Evolutionary conservation across 2,888 invertebrate genomes (phyloP).

Genomic region (Tromatobia lineatoria): DNA sequence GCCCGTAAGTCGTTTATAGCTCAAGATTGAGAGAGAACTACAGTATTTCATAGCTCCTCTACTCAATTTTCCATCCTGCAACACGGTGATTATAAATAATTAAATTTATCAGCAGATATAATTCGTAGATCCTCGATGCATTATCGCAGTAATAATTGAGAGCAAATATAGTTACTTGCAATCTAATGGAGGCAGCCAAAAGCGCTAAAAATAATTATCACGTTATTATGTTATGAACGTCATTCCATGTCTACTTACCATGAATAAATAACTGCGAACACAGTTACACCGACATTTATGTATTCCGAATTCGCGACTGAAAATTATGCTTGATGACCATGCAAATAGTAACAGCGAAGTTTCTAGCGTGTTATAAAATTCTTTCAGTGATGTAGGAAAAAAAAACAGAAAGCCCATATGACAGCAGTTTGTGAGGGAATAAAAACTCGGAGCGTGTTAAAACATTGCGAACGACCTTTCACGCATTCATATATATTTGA

Average conservation of each 20-base stretch:
- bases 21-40: slow-evolving; percentile 12
- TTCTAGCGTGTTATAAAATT: not conserved
- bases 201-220: not conserved
- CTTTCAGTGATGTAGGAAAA: not conserved
- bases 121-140: not conserved
- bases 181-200: no score
- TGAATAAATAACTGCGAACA: not conserved
- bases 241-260: not conserved
- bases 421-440: not conserved
- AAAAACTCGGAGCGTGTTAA: not conserved
- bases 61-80: not conserved
- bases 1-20: slow-evolving; percentile 20
- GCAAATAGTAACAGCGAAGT: not conserved
- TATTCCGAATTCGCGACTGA: not conserved
- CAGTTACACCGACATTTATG: not conserved
- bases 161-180: not conserved
- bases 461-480: not conserved
- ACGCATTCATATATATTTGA: not conserved
- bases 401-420: not conserved
- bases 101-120: not conserved
- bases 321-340: not conserved
- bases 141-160: not conserved
- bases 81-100: not conserved
- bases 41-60: not conserved
- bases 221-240: not conserved